Base-by-base conservation (phyloP, 2,113 vertebrate species). In the Poecilia latipinna region DNA sequence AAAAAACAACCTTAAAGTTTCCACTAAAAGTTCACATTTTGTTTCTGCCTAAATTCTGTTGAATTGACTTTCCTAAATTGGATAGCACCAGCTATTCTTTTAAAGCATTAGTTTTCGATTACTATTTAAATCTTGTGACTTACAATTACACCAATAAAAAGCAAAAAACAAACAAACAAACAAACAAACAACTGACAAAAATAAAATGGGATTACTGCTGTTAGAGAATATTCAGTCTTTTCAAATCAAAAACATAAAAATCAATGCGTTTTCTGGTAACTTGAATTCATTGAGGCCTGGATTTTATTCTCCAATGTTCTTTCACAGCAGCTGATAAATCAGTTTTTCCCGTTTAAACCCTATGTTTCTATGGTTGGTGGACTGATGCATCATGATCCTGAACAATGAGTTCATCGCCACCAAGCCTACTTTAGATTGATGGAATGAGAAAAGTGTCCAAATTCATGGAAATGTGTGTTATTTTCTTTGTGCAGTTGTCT, bases 1-100 rank as follows among this genome's bases (percentile, higher is more conserved):
- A 80, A 65, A 79, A 31, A 80, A 32, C 26, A n/a, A 72, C 0
- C 62, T 75, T 22, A 61, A 35, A 62, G 62, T 63, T 6, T 77
- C 66, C 77, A 72, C 67, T 64, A 57, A n/a, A 54, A 22, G 4
- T 54, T 54, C 19, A 54, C 2, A n/a, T n/a, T 2, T 57, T 57
- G 51, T 24, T 42, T 42, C 44, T 48, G 51, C 24, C 17, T 57
- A 10, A 57, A 57, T n/a, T 57, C 51, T 57, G 22, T n/a, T 57
- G 2, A 57, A 4, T 57, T 57, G 1, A 33, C 15, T 22, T 33
- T 32, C 13, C 8, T 10, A 32, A 31, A 64, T 22, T 17, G 29
- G 17, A 19, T 64, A 32, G 62, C 62, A 64, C 62, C 61, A 63
- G 28, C 29, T 32, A 19, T 32, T 32, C 7, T n/a, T 57, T 24